These are phyloP conservation scores for Drosophila teissieri DNA, from an alignment of 1,140 invertebrate species.

Conservation along the genomic window DNA sequence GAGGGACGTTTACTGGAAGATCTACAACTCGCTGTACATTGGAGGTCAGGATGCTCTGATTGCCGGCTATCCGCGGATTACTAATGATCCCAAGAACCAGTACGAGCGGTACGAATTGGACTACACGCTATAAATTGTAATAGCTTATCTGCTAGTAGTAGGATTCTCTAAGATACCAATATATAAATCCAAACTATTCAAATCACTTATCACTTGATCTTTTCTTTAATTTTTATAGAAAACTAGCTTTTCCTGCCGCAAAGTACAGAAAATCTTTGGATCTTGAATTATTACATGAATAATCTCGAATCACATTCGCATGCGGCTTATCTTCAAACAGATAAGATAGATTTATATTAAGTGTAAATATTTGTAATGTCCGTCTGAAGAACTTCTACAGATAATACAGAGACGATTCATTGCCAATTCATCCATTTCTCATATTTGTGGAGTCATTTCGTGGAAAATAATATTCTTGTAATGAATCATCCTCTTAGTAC, in stretches of 20 bases:
- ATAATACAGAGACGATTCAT: constrained; percentile 5
- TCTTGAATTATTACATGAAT: background rate
- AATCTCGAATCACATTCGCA: background rate
- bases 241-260: background rate
- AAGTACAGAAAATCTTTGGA: background rate
- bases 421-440: background rate
- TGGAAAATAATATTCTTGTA: background rate
- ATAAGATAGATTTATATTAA: constrained; percentile 18
- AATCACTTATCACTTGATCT: background rate
- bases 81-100: constrained; percentile 97
- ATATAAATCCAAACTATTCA: constrained; percentile 3
- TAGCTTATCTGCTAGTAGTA: constrained; percentile 7
- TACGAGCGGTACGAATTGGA: constrained; percentile 98
- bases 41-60: constrained; percentile 99
- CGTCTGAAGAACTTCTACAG: background rate
- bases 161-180: constrained; percentile 18
- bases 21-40: constrained; percentile 99
- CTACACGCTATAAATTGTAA: constrained; percentile 91
- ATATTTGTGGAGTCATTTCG: constrained; percentile 6
- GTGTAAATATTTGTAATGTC: constrained; percentile 3
- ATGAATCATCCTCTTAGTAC: background rate
- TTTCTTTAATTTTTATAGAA: background rate
- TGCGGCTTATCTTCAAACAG: constrained; percentile 4
- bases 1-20: constrained; percentile 99
- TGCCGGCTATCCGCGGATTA: constrained; percentile 97